Conservation (phyloP, 2,797 vertebrate genomes). For the Lepilemur ruficaudatus region DNA sequence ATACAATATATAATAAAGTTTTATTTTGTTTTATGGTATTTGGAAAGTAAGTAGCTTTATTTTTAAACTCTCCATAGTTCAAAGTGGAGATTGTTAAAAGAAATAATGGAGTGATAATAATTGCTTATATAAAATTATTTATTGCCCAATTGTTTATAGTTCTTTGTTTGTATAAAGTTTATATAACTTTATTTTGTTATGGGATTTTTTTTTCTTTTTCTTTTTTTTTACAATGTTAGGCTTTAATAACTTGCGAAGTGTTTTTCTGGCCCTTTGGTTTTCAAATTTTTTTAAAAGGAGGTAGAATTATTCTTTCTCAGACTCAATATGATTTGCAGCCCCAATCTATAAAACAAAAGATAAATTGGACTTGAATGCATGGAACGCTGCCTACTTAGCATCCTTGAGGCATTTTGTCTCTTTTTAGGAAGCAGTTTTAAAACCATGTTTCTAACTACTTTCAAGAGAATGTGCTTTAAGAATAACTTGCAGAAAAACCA, state of each 20-base stretch:
- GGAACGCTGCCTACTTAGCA: not conserved
- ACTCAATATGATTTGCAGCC: not conserved
- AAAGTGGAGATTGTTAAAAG: not conserved
- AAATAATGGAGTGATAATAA: not conserved
- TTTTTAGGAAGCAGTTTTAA: conserved; percentile 20
- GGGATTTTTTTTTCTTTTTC: not conserved
- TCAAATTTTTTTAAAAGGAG: not conserved
- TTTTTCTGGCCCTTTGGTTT: not conserved
- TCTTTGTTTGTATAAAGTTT: too few species aligned
- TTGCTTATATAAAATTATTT: not conserved
- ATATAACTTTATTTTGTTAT: not conserved
- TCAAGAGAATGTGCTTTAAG: not conserved
- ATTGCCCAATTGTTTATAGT: not conserved
- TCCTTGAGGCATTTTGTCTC: not conserved
- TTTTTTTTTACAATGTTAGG: not conserved
- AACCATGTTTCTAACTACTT: not conserved
- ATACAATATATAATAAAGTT: not conserved
- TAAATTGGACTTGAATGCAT: not conserved
- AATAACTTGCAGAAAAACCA: not conserved
- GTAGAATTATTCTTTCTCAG: not conserved
- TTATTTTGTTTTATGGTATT: not conserved
- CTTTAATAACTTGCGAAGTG: not conserved
- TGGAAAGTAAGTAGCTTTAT: not conserved
- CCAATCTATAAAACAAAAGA: not conserved
- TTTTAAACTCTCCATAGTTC: not conserved